Base-by-base conservation (phyloP, 2,113 vertebrate genomes). In the Piprites chloris region DNA sequence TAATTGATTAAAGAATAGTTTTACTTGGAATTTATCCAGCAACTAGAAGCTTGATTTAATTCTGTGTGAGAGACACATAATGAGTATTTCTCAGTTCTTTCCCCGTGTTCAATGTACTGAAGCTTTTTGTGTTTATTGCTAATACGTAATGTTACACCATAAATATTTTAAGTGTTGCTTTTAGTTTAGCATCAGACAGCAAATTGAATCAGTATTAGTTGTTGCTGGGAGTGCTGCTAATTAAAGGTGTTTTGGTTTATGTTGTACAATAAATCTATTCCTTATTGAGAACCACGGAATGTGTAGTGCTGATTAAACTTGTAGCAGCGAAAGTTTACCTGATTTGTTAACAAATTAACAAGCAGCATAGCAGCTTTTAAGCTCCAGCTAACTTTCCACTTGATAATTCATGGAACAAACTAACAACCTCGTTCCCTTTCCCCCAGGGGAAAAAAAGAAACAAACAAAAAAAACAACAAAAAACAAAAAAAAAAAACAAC, bases 321-420 rank as follows among this genome's bases (percentile, higher is more conserved):
- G 39, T 71, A 35, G 68, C 56, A 79, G 56, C 30, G 75, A 49
- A 61, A 74, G 37, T 88, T 73, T 41, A 83, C 85, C 83, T 89
- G 90, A 88, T 93, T 91, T 94, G 90, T 87, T 92, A 95, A 84
- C 72, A 75, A 96, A 94, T 94, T 96, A 88, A 81, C 44, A 49
- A 58, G 90, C 90, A 75, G 65, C 37, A 3, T 33, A 55, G 63
- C 92, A 91, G 63, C 72, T 95, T 77, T 83, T 86, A 84, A 94
- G 39, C 65, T 86, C 88, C 82, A 84, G 61, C 61, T 94, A 61
- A 72, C 61, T 61, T 93, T 62, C 72, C 65, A 27, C 56, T 95
- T 85, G 92, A 30, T 88, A 96, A 94, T 94, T 93, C 9, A 1
- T 74, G 83, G 39, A 67, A 52, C 37, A 90, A 78, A 37, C 71